A percentile compares a stretch with the other conserved stretches of the same genome.
These are phyloP conservation scores for Furcifer pardalis DNA, from an alignment of 2,797 vertebrate species.

Conservation along the genomic window DNA sequence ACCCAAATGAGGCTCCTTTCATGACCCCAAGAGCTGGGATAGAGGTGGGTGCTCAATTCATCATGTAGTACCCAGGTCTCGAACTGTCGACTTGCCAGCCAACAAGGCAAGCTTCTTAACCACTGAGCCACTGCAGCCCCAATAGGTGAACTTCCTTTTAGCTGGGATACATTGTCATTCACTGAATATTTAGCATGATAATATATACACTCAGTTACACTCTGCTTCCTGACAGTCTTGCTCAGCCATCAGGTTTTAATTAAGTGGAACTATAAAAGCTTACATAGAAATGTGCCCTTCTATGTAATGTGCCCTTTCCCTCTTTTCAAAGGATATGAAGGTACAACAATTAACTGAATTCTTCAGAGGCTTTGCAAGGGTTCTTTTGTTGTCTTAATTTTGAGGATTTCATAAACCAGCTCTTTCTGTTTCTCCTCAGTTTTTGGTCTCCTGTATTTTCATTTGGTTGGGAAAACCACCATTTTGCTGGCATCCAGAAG, in stretches of 20 bases:
- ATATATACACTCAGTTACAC: conserved; percentile 28
- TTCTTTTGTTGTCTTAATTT: conserved; percentile 11
- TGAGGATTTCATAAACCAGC: not conserved
- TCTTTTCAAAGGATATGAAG: conserved; percentile 9
- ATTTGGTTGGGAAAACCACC: not conserved
- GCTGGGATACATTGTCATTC: not conserved
- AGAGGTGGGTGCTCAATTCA: no score
- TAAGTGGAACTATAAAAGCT: conserved; percentile 22
- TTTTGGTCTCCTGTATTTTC: not conserved
- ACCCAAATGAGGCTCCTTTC: no score
- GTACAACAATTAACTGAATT: not conserved
- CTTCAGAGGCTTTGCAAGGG: not conserved
- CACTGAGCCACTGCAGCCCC: no score
- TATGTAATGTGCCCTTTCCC: not conserved
- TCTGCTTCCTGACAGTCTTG: conserved; percentile 25
- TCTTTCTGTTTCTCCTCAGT: not conserved
- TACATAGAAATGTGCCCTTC: not conserved
- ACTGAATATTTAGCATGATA: conserved; percentile 13
- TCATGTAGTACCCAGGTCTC: no score
- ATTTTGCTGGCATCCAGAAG: not conserved
- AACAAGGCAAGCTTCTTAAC: no score
- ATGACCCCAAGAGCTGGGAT: no score
- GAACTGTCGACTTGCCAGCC: no score
- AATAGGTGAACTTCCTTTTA: conserved; percentile 13
- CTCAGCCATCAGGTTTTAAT: conserved; percentile 30